These are phyloP conservation scores for Anguilla japonica DNA, from an alignment of 2,113 vertebrate genomes.

Conservation along the genomic window DNA sequence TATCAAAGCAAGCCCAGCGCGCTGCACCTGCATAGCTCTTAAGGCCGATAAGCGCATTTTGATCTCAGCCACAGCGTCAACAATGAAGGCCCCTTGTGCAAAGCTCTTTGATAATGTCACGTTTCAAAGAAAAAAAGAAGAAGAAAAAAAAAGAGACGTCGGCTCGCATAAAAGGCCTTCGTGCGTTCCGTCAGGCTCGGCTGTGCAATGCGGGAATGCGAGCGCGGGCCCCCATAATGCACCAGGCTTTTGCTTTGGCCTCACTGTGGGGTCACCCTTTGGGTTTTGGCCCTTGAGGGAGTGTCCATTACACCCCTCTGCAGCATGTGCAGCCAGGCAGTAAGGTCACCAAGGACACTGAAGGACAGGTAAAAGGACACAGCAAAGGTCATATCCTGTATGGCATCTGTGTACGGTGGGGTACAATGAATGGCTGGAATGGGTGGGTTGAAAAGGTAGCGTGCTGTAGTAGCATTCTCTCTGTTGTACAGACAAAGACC, in stretches of 20 bases:
- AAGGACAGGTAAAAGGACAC: neutral
- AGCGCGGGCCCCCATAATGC: neutral
- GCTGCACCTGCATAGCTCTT: conserved; percentile 8
- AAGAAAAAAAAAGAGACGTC: neutral
- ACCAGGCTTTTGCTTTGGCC: neutral
- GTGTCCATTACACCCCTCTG: neutral
- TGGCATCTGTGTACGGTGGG: neutral
- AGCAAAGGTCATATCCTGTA: neutral
- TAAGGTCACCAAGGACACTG: neutral
- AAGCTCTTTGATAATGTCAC: conserved; percentile 10
- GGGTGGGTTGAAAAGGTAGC: neutral
- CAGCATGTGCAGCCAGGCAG: neutral
- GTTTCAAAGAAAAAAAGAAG: neutral
- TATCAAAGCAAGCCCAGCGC: neutral
- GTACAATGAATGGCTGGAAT: neutral
- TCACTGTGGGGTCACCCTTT: neutral
- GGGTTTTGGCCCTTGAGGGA: neutral
- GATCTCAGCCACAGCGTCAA: conserved; percentile 10
- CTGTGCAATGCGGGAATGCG: neutral
- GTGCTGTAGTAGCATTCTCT: neutral
- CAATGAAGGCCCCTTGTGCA: conserved; percentile 5
- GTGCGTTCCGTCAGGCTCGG: neutral
- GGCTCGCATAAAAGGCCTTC: neutral
- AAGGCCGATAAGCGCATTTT: conserved; percentile 11
- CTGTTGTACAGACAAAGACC: neutral